phyloP scores from a whole-genome alignment of 2,888 invertebrate genomes.

The Archips crataeganus region DNA sequence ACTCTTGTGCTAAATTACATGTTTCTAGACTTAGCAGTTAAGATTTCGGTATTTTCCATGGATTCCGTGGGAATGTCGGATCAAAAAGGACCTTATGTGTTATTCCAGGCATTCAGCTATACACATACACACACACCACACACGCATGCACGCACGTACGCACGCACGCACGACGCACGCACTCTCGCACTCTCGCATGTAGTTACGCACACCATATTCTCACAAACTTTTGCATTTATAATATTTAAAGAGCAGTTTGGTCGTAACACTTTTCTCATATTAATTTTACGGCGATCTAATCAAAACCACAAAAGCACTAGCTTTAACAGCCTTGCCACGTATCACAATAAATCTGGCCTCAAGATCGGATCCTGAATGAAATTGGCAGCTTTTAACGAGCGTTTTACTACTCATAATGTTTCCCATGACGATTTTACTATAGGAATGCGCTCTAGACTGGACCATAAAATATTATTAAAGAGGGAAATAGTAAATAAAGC shows the following conservation, averaged over 20 bases:
- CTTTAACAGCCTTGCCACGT: conserved; percentile 51
- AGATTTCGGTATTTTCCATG: too few relatives aligned
- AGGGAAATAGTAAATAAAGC: not conserved
- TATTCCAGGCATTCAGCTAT: too few relatives aligned
- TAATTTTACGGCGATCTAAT: conserved; percentile 47
- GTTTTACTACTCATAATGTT: conserved; percentile 47
- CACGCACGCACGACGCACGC: too few relatives aligned
- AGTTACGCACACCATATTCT: too few relatives aligned
- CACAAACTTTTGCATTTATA: too few relatives aligned
- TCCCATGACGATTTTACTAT: conserved; percentile 19
- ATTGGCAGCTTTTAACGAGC: conserved; percentile 50
- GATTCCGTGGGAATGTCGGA: too few relatives aligned
- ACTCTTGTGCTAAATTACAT: too few relatives aligned
- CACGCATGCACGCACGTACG: too few relatives aligned
- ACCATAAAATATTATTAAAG: conserved; percentile 33
- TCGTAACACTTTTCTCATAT: conserved; percentile 37
- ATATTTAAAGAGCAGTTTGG: not conserved
- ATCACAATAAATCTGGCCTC: conserved; percentile 49
- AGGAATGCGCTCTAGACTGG: conserved; percentile 6
- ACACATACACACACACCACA: too few relatives aligned
- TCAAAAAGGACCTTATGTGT: too few relatives aligned
- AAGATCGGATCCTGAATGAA: conserved; percentile 46
- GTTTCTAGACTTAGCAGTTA: too few relatives aligned
- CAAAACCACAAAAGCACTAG: conserved; percentile 50
- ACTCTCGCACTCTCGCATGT: too few relatives aligned